Base-by-base conservation (phyloP, 2,888 invertebrate species). In the Rhamnusium bicolor region DNA sequence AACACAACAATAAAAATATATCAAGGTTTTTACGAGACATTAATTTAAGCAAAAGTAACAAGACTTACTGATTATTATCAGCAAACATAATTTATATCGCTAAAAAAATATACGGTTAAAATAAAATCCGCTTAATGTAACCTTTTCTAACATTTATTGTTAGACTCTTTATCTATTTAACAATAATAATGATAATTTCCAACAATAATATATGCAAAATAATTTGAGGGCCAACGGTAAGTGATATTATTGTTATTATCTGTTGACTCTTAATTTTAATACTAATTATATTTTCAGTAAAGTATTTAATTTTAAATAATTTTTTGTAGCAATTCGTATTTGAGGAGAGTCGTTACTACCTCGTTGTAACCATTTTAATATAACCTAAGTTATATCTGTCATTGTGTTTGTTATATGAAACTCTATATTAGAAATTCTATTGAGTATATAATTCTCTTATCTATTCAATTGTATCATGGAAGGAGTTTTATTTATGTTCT, bases 1-100 rank as follows among this genome's bases (percentile, higher is more conserved):
- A 53, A 65, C 32, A 53, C 53, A 65, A 53, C 53, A 61, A 63
- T 47, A 47, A 54, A 65, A 65, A 51, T 51, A 19, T 54, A 65
- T 65, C 65, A 65, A 65, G 65, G 65, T 32, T 19, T 14, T 18
- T 16, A 51, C 46, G 53, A 29, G 61, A 21, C 61, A 21, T 16
- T 29, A 21, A 65, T 53, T 53, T 51, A 29, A 65, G 21, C 53
- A 21, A 49, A 18, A 65, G 32, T 5, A 14, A 46, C 61, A 47
- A 21, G n/a, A 65, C 46, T 12, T 14, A 19, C 53, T 27, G 65
- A 65, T 65, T 7, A 32, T 14, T 54, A 65, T 65, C 65, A 53
- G 53, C 6, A 21, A 65, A 51, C 54, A 65, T 53, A 65, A 65
- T 65, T 65, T 49, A 54, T 32, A 24, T 16, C 29, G 1, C n/a